phyloP scores from a whole-genome alignment of 2,888 invertebrate species.

The Cataglyphis livida region DNA sequence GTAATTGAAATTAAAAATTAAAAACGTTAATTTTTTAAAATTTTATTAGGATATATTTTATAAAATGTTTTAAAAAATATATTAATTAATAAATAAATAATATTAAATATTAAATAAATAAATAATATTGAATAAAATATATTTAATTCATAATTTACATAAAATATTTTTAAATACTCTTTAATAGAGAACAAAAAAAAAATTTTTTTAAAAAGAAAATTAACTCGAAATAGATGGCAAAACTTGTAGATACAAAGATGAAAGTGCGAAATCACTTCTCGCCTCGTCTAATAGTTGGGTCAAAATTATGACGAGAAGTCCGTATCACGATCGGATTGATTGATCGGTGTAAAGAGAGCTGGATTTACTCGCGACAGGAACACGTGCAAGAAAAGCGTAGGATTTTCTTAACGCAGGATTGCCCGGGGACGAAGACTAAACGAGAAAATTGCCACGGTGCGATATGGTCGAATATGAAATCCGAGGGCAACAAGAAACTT shows the following conservation, averaged over 20 bases:
- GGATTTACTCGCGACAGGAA: background rate
- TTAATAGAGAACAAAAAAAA: background rate
- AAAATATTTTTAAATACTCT: background rate
- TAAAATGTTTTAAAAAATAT: background rate
- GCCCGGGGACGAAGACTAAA: conserved; percentile 1
- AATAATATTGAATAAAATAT: background rate
- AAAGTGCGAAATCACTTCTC: background rate
- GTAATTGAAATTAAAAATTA: background rate
- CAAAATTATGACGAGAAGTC: conserved; percentile 28
- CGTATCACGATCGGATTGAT: background rate
- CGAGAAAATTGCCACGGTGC: conserved; percentile 11
- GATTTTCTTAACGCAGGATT: conserved; percentile 26
- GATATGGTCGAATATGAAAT: conserved; percentile 46
- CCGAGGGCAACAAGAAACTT: conserved; percentile 40
- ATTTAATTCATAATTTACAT: background rate
- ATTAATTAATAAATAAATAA: too few relatives aligned
- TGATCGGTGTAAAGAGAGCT: background rate
- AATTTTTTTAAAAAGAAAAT: background rate
- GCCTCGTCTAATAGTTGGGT: background rate
- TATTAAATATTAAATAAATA: too few relatives aligned
- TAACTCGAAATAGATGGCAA: background rate
- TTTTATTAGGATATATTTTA: background rate
- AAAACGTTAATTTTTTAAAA: background rate
- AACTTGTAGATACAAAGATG: background rate
- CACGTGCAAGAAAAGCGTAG: background rate